A percentile compares a stretch with the other conserved stretches of the same genome.
These are phyloP conservation scores for Vespertilio murinus DNA, from an alignment of 2,797 vertebrate genomes.

Conservation along the genomic window DNA sequence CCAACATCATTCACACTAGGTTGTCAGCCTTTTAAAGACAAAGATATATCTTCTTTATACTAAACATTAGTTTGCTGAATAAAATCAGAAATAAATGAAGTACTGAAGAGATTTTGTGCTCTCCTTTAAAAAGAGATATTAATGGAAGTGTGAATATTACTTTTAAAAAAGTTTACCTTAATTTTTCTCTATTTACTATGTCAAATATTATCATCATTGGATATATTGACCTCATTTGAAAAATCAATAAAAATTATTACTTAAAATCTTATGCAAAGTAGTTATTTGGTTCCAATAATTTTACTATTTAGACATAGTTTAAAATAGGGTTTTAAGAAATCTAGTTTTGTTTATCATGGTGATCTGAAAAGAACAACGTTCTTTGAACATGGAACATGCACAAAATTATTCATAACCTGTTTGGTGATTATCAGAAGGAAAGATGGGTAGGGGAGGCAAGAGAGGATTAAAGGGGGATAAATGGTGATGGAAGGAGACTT, in stretches of 20 bases:
- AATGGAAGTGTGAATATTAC: neutral
- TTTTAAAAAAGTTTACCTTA: neutral
- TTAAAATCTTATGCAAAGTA: constrained; percentile 15
- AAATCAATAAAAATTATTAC: neutral
- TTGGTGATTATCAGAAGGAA: neutral
- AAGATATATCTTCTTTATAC: neutral
- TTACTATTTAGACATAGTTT: neutral
- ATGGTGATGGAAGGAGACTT: neutral
- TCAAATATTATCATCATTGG: neutral
- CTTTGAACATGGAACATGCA: neutral
- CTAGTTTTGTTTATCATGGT: neutral
- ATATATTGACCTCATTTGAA: neutral
- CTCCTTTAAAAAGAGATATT: neutral
- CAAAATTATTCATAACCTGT: neutral
- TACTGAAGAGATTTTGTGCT: neutral
- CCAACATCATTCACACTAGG: neutral
- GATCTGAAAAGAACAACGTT: neutral
- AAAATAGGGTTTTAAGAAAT: neutral
- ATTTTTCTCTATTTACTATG: neutral
- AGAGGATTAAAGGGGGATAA: neutral
- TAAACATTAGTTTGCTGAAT: neutral
- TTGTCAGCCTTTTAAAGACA: neutral
- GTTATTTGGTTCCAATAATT: neutral
- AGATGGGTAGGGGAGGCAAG: neutral
- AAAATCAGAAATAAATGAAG: neutral